Evolutionary conservation across 2,113 vertebrate genomes (phyloP).

Genomic region (Burhinus oedicnemus): DNA sequence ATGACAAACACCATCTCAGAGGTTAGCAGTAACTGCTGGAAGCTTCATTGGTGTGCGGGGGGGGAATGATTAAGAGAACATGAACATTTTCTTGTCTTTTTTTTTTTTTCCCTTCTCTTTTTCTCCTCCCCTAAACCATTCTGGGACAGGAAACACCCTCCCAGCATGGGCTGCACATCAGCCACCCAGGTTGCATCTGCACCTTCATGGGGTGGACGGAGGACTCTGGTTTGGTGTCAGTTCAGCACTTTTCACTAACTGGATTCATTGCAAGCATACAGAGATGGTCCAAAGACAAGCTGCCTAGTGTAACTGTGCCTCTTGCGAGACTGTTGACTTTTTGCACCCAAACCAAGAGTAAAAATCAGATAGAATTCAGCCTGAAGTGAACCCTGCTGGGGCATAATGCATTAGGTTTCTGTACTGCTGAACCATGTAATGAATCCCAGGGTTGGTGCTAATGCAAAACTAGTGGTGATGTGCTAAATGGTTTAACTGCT

Average conservation of each 20-base stretch:
- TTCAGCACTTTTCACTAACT: not conserved
- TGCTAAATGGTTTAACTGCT: conserved; percentile 55
- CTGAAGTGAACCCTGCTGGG: conserved; percentile 26
- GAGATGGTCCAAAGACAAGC: not conserved
- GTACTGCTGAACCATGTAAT: conserved; percentile 29
- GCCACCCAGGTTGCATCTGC: not conserved
- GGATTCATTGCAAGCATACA: not conserved
- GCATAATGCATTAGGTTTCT: not conserved
- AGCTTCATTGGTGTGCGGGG: not conserved
- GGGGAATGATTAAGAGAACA: not conserved
- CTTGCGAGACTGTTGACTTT: not conserved
- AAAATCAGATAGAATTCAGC: not conserved
- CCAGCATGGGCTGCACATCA: not conserved
- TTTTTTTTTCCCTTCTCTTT: too few species aligned
- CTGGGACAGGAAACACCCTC: not conserved
- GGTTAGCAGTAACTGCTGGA: conserved; percentile 5
- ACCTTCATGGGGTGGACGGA: not conserved
- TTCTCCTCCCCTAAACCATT: not conserved
- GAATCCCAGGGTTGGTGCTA: conserved; percentile 46
- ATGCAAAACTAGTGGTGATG: conserved; percentile 41
- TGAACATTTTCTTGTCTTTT: not conserved
- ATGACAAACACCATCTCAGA: not conserved
- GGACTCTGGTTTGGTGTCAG: not conserved
- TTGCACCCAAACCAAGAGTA: not conserved
- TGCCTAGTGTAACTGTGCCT: not conserved